Evolutionary conservation across 2,113 vertebrate species (phyloP).

Genomic region (Mormyrus lacerda): DNA sequence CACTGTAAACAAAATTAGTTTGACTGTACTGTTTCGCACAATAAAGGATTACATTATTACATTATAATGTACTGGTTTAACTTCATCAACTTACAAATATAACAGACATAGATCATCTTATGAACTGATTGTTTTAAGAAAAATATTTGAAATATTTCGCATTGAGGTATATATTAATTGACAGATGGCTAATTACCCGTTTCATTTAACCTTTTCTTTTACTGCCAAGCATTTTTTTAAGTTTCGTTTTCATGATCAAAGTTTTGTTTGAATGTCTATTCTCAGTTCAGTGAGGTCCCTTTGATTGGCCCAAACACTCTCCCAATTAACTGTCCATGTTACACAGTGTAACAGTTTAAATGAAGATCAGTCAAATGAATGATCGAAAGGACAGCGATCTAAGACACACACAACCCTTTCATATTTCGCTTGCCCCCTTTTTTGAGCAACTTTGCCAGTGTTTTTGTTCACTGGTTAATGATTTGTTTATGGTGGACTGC

Average conservation of each 20-base stretch:
- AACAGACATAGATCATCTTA: background rate
- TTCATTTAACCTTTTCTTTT: background rate
- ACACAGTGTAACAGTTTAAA: background rate
- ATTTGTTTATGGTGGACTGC: conserved; percentile 16
- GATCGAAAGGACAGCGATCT: conserved; percentile 7
- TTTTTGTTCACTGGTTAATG: background rate
- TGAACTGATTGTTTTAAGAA: background rate
- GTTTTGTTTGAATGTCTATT: background rate
- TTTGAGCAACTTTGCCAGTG: conserved; percentile 10
- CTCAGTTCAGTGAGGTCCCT: background rate
- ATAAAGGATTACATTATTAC: background rate
- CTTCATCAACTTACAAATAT: background rate
- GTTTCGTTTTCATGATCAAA: background rate
- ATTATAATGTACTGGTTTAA: conserved; percentile 1
- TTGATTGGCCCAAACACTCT: background rate
- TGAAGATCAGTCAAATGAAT: background rate
- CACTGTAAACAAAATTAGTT: background rate
- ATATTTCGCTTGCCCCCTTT: background rate
- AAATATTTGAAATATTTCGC: background rate
- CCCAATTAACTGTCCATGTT: background rate
- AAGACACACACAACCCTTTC: background rate
- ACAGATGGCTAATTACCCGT: background rate
- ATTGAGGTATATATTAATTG: background rate
- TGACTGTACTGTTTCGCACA: background rate
- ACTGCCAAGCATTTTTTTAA: background rate